These are phyloP conservation scores for Parazoanthus atlanticus DNA, from an alignment of 92 coral and sea anemone species.

Conservation along the genomic window DNA sequence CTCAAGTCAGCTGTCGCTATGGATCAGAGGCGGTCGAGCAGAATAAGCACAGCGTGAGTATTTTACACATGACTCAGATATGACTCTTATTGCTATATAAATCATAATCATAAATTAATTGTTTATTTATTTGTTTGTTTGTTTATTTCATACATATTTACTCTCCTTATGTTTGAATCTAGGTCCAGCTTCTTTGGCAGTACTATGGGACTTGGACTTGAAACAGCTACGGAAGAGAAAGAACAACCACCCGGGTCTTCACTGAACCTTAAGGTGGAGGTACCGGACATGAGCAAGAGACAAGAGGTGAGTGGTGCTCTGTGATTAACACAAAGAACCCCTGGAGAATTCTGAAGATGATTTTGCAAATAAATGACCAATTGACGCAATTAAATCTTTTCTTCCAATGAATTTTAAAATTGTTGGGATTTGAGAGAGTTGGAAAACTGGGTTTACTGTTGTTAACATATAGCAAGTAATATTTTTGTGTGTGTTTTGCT, in stretches of 20 bases:
- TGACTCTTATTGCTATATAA: background rate
- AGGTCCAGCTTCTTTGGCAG: slow-evolving; percentile 90
- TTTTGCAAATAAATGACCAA: too few species aligned
- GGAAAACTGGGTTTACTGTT: too few species aligned
- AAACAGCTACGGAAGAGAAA: slow-evolving; percentile 74
- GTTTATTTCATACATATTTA: too few species aligned
- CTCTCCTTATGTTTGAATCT: background rate
- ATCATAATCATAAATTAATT: too few species aligned
- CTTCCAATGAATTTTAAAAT: too few species aligned
- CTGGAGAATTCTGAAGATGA: too few species aligned
- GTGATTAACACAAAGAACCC: background rate
- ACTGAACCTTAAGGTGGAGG: slow-evolving; percentile 82
- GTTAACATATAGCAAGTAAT: too few species aligned
- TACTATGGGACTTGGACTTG: slow-evolving; percentile 65
- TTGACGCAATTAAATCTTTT: too few species aligned
- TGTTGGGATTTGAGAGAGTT: too few species aligned
- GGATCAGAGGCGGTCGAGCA: slow-evolving; percentile 81
- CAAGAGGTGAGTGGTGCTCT: slow-evolving; percentile 58
- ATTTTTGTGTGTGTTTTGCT: too few species aligned
- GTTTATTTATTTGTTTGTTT: too few species aligned
- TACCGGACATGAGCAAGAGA: slow-evolving; percentile 72
- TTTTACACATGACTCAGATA: slow-evolving; percentile 13
- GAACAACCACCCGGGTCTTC: slow-evolving; percentile 66
- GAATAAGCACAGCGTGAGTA: slow-evolving; percentile 77
- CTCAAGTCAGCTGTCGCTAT: slow-evolving; percentile 76